These are phyloP conservation scores for Kuschelorhynchus macadamiae DNA, from an alignment of 2,888 invertebrate genomes.

Conservation along the genomic window DNA sequence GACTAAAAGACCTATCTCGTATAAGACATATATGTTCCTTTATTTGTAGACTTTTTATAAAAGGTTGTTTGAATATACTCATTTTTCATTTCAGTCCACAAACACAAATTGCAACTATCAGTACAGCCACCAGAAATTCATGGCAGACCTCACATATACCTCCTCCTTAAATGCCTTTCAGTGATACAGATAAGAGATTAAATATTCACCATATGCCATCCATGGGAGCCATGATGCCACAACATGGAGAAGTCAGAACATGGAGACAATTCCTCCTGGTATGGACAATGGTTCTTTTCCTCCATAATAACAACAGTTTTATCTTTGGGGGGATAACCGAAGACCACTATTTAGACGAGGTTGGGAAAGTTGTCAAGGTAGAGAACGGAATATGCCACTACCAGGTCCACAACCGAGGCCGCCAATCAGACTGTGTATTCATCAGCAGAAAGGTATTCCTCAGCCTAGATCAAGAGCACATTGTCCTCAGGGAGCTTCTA, in stretches of 20 bases:
- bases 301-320: slow-evolving; percentile 43
- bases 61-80: too few relatives aligned
- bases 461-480: slow-evolving; percentile 36
- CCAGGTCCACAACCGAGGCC: slow-evolving; percentile 47
- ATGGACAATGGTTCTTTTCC: slow-evolving; percentile 6
- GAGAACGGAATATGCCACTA: slow-evolving; percentile 39
- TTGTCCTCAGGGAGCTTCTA: slow-evolving; percentile 1
- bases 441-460: slow-evolving; percentile 47
- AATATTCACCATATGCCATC: slow-evolving; percentile 27
- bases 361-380: slow-evolving; percentile 43
- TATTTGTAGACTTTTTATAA: too few relatives aligned
- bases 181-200: slow-evolving; percentile 57
- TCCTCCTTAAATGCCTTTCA: slow-evolving; percentile 49
- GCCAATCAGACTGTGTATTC: slow-evolving; percentile 57
- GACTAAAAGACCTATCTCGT: too few relatives aligned
- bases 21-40: too few relatives aligned
- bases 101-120: slow-evolving; percentile 52
- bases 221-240: slow-evolving; percentile 1
- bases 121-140: slow-evolving; percentile 28
- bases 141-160: slow-evolving; percentile 12
- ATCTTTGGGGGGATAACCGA: slow-evolving; percentile 21
- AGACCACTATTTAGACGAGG: slow-evolving; percentile 28
- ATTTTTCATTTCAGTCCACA: slow-evolving; percentile 54
- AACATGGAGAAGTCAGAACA: slow-evolving; percentile 10
- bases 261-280: slow-evolving; percentile 24